Evolutionary conservation across 2,797 vertebrate genomes (phyloP).

Genomic region (Hemibagrus guttatus): DNA sequence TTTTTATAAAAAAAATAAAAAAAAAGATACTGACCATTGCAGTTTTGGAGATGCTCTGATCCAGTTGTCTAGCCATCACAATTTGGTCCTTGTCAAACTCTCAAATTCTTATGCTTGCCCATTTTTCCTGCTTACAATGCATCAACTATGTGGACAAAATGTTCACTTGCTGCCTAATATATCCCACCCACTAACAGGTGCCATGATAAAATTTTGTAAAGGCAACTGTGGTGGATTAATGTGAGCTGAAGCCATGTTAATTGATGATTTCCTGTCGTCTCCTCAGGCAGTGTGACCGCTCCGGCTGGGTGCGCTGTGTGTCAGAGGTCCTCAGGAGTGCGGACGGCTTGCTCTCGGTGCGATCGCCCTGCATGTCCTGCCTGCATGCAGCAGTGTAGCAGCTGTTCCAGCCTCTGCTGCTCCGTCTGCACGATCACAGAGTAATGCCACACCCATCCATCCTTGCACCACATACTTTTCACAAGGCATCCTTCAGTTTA

Average conservation of each 20-base stretch:
- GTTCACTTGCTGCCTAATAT: too few species aligned
- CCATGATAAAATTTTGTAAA: too few species aligned
- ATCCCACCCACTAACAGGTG: too few species aligned
- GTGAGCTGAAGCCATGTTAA: neutral
- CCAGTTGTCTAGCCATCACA: too few species aligned
- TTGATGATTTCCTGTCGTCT: neutral
- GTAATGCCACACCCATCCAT: constrained; percentile 56
- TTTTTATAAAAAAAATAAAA: too few species aligned
- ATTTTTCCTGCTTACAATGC: too few species aligned
- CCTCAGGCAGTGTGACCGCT: constrained; percentile 57
- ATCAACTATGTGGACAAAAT: too few species aligned
- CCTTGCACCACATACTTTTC: neutral
- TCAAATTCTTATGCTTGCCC: too few species aligned
- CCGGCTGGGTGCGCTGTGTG: constrained; percentile 71
- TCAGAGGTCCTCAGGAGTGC: constrained; percentile 64
- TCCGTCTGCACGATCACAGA: constrained; percentile 76
- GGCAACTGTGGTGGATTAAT: neutral
- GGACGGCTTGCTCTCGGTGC: constrained; percentile 70
- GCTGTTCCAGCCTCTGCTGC: constrained; percentile 74
- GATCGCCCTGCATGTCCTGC: constrained; percentile 70
- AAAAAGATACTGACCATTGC: too few species aligned
- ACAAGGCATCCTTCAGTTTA: neutral
- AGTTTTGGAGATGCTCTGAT: too few species aligned
- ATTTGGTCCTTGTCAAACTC: too few species aligned
- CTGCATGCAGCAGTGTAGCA: constrained; percentile 72